A percentile compares a stretch with the other conserved stretches of the same genome.
phyloP scores from a whole-genome alignment of 1,140 invertebrate genomes.

The Zaprionus tsacasi region DNA sequence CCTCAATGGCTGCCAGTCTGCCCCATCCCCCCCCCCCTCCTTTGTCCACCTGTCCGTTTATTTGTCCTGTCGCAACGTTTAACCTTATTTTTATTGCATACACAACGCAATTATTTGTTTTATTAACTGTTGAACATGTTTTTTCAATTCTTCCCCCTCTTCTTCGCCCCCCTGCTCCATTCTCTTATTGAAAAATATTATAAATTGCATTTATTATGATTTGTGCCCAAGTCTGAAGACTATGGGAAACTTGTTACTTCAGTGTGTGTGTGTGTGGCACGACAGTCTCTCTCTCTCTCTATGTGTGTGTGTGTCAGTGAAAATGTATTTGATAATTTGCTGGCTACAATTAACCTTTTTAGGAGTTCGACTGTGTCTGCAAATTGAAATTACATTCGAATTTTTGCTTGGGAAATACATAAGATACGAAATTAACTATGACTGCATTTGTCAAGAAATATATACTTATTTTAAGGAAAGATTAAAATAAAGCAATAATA shows the following conservation, averaged over 20 bases:
- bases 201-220: slow-evolving; percentile 71
- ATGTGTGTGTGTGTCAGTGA: slow-evolving; percentile 14
- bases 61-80: slow-evolving; percentile 61
- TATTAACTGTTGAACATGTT: slow-evolving; percentile 82
- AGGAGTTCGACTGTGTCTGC: slow-evolving; percentile 20
- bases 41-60: slow-evolving; percentile 45
- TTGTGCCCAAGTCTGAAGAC: neutral
- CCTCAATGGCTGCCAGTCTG: slow-evolving; percentile 45
- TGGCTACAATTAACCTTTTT: slow-evolving; percentile 61
- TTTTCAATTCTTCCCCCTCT: slow-evolving; percentile 24
- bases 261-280: slow-evolving; percentile 28
- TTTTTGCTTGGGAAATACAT: slow-evolving; percentile 25
- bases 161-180: neutral
- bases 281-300: neutral
- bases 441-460: neutral
- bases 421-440: neutral
- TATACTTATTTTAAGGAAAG: neutral
- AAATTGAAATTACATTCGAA: slow-evolving; percentile 8
- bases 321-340: slow-evolving; percentile 29
- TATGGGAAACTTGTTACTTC: slow-evolving; percentile 59
- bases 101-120: slow-evolving; percentile 81
- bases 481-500: too few species aligned
- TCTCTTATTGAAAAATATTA: slow-evolving; percentile 61
- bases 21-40: neutral
- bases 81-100: slow-evolving; percentile 80